phyloP scores from a whole-genome alignment of 2,888 invertebrate genomes.

The Cenopis cana region DNA sequence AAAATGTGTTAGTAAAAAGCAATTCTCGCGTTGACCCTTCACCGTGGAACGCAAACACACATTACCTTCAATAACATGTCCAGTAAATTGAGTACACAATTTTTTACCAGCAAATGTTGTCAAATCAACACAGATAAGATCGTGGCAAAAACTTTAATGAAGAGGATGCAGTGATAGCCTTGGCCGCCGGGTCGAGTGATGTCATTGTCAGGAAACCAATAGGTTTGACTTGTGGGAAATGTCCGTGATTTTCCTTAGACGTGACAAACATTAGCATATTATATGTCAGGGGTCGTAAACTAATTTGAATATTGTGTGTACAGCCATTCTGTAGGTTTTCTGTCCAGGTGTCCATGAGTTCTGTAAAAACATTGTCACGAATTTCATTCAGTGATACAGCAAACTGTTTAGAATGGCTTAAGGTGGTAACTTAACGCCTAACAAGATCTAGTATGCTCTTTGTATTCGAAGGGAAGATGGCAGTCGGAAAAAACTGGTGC shows the following conservation, averaged over 20 bases:
- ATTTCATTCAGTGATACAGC: too few relatives aligned
- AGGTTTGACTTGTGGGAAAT: constrained; percentile 36
- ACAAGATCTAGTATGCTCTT: too few relatives aligned
- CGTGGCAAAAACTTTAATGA: constrained; percentile 40
- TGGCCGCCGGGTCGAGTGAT: constrained; percentile 40
- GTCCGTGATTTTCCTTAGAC: constrained; percentile 36
- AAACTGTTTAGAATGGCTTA: too few relatives aligned
- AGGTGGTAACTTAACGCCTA: too few relatives aligned
- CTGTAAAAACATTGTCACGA: too few relatives aligned
- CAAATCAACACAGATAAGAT: constrained; percentile 41
- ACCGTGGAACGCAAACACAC: constrained; percentile 1
- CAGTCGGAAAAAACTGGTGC: too few relatives aligned
- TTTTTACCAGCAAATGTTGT: constrained; percentile 40
- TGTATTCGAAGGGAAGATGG: too few relatives aligned
- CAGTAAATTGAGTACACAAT: constrained; percentile 22
- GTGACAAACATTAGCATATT: constrained; percentile 41
- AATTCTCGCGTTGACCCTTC: neutral
- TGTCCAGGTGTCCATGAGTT: too few relatives aligned
- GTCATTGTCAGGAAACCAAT: constrained; percentile 40
- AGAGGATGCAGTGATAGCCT: constrained; percentile 41
- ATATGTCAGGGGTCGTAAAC: constrained; percentile 20
- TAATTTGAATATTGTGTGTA: neutral
- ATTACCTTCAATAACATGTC: constrained; percentile 9
- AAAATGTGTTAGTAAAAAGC: neutral
- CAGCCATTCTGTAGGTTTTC: too few relatives aligned